phyloP scores from a whole-genome alignment of 2,888 invertebrate genomes.

The Eretmocerus hayati region DNA sequence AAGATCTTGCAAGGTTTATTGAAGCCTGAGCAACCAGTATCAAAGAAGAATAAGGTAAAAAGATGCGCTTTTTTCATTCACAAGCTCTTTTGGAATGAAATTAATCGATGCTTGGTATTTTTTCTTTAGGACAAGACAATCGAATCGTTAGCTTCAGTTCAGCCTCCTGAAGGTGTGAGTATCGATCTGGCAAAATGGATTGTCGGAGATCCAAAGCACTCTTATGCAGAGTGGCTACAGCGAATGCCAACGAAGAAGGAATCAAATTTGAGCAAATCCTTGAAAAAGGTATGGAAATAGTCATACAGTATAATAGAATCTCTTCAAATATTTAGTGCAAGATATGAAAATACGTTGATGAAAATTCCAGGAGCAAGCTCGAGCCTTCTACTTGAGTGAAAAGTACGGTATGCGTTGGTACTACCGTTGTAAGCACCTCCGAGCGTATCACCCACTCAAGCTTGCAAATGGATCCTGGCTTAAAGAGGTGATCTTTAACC shows the following conservation, averaged over 20 bases:
- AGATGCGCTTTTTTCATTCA: background rate
- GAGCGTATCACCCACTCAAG: slow-evolving; percentile 54
- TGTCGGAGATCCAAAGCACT: slow-evolving; percentile 60
- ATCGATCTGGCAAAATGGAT: slow-evolving; percentile 71
- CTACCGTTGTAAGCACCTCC: slow-evolving; percentile 44
- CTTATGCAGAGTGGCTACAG: slow-evolving; percentile 66
- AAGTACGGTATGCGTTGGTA: slow-evolving; percentile 70
- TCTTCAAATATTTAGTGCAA: background rate
- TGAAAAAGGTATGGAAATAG: slow-evolving; percentile 31
- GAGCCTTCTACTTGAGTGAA: slow-evolving; percentile 59
- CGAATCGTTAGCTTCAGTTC: slow-evolving; percentile 51
- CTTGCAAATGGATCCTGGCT: slow-evolving; percentile 75
- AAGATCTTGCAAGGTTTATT: slow-evolving; percentile 83
- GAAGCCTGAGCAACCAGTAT: slow-evolving; percentile 55
- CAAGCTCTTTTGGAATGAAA: slow-evolving; percentile 4
- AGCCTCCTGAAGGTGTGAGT: slow-evolving; percentile 56
- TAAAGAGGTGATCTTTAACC: slow-evolving; percentile 85
- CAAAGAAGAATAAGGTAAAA: slow-evolving; percentile 51
- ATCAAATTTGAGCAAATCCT: slow-evolving; percentile 31
- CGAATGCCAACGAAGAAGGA: slow-evolving; percentile 52
- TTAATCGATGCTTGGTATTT: slow-evolving; percentile 1
- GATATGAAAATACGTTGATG: slow-evolving; percentile 1
- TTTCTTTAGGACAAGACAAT: slow-evolving; percentile 46
- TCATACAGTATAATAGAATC: background rate
- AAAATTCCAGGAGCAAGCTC: slow-evolving; percentile 30